phyloP scores from a whole-genome alignment of 1,140 invertebrate genomes.

The Stenopsyche tienmushanensis region DNA sequence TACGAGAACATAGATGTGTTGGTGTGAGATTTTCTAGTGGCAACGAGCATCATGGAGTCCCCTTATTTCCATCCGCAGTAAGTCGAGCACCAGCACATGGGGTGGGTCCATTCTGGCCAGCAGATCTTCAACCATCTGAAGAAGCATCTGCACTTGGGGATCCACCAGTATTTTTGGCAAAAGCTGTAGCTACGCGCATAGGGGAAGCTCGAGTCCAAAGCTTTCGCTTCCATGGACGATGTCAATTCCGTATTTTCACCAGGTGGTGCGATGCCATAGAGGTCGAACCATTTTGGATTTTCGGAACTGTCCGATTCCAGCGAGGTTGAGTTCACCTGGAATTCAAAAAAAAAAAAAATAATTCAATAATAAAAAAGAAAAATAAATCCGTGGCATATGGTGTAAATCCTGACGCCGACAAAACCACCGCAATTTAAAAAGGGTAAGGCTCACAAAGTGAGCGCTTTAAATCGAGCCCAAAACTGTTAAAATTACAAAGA shows the following conservation, averaged over 20 bases:
- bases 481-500: no score
- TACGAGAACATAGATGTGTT: no score
- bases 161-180: background rate
- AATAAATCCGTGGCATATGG: no score
- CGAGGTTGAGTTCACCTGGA: no score
- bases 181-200: background rate
- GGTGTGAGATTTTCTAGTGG: background rate
- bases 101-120: background rate
- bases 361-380: no score
- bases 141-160: conserved; percentile 15
- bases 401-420: no score
- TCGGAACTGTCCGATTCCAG: no score
- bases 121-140: conserved; percentile 11
- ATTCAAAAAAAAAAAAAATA: no score
- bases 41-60: background rate
- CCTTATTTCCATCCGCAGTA: background rate
- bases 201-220: background rate
- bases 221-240: background rate
- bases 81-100: background rate
- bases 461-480: no score
- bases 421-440: no score
- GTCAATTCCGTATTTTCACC: background rate
- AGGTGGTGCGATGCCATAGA: background rate
- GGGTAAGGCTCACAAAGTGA: no score
- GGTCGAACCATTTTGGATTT: background rate